Base-by-base conservation (phyloP, 30 jellyfish, hydroid and myxozoan species). In the Turritopsis rubra region DNA sequence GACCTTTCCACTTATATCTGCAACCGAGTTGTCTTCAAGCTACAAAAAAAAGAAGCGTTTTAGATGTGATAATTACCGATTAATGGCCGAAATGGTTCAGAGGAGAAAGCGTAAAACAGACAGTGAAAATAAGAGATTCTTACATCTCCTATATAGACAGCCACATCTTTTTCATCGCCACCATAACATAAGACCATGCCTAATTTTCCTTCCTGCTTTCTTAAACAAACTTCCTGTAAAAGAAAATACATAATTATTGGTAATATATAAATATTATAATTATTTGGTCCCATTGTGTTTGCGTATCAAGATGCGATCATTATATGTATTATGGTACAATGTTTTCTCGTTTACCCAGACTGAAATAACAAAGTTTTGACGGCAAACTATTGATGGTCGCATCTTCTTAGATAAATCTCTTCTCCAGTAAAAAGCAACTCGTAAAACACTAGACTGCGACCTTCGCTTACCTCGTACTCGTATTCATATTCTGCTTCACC, bases 381-480 rank as follows among this genome's bases (percentile, higher is more conserved):
- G n/a, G n/a, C n/a, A n/a, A n/a, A n/a, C n/a, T n/a, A n/a, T n/a
- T n/a, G n/a, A n/a, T n/a, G n/a, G n/a, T n/a, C n/a, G n/a, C n/a
- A n/a, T n/a, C n/a, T n/a, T n/a, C n/a, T n/a, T n/a, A n/a, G n/a
- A n/a, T n/a, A n/a, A n/a, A n/a, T n/a, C n/a, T n/a, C n/a, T n/a
- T n/a, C n/a, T n/a, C n/a, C n/a, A n/a, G n/a, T n/a, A n/a, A n/a
- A n/a, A n/a, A n/a, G n/a, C n/a, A n/a, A n/a, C n/a, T n/a, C n/a
- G n/a, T n/a, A n/a, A n/a, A n/a, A n/a, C n/a, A n/a, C n/a, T n/a
- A n/a, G n/a, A n/a, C n/a, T n/a, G n/a, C n/a, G n/a, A n/a, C n/a
- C n/a, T n/a, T n/a, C n/a, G n/a, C 96, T 29, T 21, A 93, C 99
- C 99, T 88, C 96, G 91, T 88, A 93, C 75, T 93, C 99, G 66